Percentiles rank a stretch among this genome's conserved stretches.
Conservation (phyloP, 2,797 vertebrate species). For the Cuniculus paca region DNA sequence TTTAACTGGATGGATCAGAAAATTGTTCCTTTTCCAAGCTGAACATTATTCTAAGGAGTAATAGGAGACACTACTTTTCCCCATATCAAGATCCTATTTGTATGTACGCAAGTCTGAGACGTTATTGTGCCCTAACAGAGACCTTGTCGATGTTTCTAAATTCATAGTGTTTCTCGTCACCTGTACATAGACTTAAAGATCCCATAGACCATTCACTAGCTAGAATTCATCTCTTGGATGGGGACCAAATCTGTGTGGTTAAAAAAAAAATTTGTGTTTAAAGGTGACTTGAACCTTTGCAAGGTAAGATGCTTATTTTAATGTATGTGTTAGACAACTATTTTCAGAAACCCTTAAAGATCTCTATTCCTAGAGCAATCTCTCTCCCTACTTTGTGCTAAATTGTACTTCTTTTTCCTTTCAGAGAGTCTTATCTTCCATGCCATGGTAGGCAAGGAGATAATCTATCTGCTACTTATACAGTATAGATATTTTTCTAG, state of each 20-base stretch:
- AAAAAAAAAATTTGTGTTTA: neutral
- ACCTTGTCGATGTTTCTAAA: neutral
- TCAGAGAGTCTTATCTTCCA: conserved; percentile 60
- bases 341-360: conserved; percentile 39
- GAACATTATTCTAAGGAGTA: neutral
- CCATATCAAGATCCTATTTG: neutral
- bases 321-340: neutral
- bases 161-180: neutral
- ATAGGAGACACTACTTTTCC: neutral
- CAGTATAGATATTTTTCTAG: conserved; percentile 43
- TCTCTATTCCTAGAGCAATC: conserved; percentile 21
- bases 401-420: conserved; percentile 32
- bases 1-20: neutral
- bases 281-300: neutral
- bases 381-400: conserved; percentile 4
- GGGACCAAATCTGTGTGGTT: neutral
- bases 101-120: neutral
- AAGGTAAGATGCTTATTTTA: conserved; percentile 14
- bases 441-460: conserved; percentile 21
- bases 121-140: neutral
- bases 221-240: neutral
- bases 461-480: conserved; percentile 67
- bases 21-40: neutral
- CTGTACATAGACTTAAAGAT: neutral
- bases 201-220: neutral